Percentiles rank a stretch among this genome's conserved stretches.
Evolutionary conservation across 2,797 vertebrate species (phyloP).

Genomic region (Sylvia borin): DNA sequence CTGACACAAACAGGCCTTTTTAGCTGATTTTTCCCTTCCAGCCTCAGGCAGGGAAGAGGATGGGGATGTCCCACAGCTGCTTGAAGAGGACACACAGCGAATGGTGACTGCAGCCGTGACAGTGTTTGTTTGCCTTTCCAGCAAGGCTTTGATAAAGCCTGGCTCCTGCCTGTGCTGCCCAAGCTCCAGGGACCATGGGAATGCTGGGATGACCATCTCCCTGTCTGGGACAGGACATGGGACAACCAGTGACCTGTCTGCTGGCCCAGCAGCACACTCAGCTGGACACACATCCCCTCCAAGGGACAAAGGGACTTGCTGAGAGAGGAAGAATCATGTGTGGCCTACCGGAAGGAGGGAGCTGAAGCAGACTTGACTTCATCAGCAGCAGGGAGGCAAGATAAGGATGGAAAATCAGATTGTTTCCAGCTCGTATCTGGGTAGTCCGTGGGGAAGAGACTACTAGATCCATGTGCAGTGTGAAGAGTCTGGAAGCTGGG

Average conservation of each 20-base stretch:
- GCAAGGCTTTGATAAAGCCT: conserved; percentile 36
- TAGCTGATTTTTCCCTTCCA: neutral
- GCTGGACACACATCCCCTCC: conserved; percentile 38
- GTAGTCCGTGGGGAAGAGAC: neutral
- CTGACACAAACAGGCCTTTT: neutral
- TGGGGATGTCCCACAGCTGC: neutral
- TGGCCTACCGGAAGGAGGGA: conserved; percentile 56
- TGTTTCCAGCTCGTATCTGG: neutral
- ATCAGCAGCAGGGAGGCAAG: neutral
- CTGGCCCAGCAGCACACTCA: neutral
- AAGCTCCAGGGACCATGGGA: conserved; percentile 36
- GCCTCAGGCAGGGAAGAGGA: neutral
- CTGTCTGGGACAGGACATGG: neutral
- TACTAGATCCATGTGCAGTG: neutral
- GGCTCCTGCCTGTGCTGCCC: neutral
- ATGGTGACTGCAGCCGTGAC: neutral
- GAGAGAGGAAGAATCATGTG: conserved; percentile 2
- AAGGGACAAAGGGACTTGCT: neutral
- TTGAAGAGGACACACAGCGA: neutral
- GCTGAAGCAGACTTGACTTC: conserved; percentile 35
- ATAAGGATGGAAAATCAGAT: conserved; percentile 40
- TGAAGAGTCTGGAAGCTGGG: neutral
- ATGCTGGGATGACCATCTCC: neutral
- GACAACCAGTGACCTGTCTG: neutral
- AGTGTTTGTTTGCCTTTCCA: conserved; percentile 57